Evolutionary conservation across 1,140 invertebrate genomes (phyloP).

Genomic region (Conus ventricosus): DNA sequence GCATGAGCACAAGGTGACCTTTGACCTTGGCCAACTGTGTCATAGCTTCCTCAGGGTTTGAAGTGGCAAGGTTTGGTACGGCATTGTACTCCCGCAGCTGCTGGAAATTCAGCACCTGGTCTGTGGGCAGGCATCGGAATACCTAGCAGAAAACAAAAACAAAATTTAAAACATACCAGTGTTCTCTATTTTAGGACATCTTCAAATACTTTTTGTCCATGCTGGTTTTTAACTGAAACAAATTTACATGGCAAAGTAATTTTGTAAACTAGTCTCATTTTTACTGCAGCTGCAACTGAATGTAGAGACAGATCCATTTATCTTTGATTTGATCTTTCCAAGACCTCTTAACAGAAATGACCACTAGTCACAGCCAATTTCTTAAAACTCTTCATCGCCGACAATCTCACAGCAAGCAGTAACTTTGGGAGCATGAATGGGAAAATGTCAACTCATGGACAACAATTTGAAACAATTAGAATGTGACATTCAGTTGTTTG

Average conservation of each 20-base stretch:
- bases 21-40: constrained; percentile 82
- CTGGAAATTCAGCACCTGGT: constrained; percentile 84
- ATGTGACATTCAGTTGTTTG: too few relatives aligned
- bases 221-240: neutral
- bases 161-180: neutral
- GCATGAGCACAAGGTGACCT: constrained; percentile 90
- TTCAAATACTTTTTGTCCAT: neutral
- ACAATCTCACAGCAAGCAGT: too few relatives aligned
- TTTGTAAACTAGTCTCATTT: too few relatives aligned
- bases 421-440: too few relatives aligned
- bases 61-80: constrained; percentile 80
- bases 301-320: too few relatives aligned
- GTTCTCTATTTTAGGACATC: neutral
- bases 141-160: constrained; percentile 74
- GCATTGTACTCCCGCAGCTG: constrained; percentile 85
- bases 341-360: too few relatives aligned
- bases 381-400: too few relatives aligned
- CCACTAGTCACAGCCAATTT: too few relatives aligned
- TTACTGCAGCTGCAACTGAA: too few relatives aligned
- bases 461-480: too few relatives aligned
- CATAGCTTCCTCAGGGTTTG: constrained; percentile 83
- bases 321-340: too few relatives aligned
- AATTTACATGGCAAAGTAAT: neutral
- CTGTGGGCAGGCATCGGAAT: constrained; percentile 89
- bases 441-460: too few relatives aligned